These are phyloP conservation scores for Heteromurus nitidus DNA, from an alignment of 2,888 invertebrate species.

Conservation along the genomic window DNA sequence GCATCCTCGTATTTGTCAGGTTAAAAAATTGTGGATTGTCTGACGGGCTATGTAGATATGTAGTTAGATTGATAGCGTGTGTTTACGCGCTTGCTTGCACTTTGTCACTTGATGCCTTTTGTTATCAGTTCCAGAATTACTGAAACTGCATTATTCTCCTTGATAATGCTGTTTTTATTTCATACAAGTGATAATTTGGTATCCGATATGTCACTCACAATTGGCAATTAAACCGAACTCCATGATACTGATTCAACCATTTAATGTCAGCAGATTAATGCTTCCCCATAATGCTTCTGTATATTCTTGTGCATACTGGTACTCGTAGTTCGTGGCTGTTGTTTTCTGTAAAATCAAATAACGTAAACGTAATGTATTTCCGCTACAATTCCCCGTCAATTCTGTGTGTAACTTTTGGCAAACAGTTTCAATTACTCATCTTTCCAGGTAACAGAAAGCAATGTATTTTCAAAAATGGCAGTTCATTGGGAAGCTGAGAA, in stretches of 20 bases:
- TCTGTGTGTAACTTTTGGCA: background rate
- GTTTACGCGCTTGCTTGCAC: slow-evolving; percentile 53
- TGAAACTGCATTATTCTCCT: slow-evolving; percentile 37
- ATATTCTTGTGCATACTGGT: too few species aligned
- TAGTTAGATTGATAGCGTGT: slow-evolving; percentile 44
- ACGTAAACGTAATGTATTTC: slow-evolving; percentile 35
- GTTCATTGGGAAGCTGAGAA: slow-evolving; percentile 15
- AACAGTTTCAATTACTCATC: slow-evolving; percentile 8
- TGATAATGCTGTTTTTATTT: slow-evolving; percentile 22
- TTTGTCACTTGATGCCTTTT: slow-evolving; percentile 48
- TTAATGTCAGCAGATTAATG: too few species aligned
- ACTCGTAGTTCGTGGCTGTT: too few species aligned
- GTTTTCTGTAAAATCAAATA: background rate
- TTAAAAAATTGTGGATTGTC: slow-evolving; percentile 51
- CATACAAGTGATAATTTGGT: slow-evolving; percentile 34
- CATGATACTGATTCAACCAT: background rate
- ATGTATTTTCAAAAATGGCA: background rate
- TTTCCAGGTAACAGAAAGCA: background rate
- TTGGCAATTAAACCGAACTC: slow-evolving; percentile 46
- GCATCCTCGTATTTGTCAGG: slow-evolving; percentile 28
- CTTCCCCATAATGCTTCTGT: too few species aligned
- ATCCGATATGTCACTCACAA: slow-evolving; percentile 56
- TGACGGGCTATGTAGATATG: slow-evolving; percentile 43
- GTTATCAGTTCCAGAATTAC: slow-evolving; percentile 28
- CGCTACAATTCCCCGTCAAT: background rate